These are phyloP conservation scores for Acipenser oxyrinchus DNA, from an alignment of 2,797 vertebrate species.

Conservation along the genomic window DNA sequence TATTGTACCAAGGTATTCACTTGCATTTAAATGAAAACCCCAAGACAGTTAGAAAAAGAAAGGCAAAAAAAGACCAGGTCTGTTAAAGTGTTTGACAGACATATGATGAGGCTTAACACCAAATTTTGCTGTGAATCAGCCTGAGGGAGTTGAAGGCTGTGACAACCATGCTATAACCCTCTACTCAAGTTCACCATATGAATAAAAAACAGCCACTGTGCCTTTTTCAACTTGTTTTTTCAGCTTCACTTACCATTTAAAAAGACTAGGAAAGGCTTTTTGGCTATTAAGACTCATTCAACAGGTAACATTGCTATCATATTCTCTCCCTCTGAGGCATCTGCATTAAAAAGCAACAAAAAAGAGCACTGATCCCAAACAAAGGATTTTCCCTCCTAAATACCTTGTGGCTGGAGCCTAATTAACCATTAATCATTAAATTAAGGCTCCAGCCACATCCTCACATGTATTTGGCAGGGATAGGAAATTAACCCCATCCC, in stretches of 20 bases:
- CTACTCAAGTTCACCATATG: slow-evolving; percentile 20
- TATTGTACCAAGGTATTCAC: background rate
- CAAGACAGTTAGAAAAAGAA: background rate
- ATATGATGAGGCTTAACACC: slow-evolving; percentile 34
- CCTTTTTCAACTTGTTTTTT: slow-evolving; percentile 45
- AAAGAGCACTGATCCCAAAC: background rate
- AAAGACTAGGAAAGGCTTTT: slow-evolving; percentile 30
- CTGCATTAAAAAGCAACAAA: background rate
- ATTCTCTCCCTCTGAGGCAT: slow-evolving; percentile 28
- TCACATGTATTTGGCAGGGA: too few relatives aligned
- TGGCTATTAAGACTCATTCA: slow-evolving; percentile 40
- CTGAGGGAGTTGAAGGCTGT: slow-evolving; percentile 27
- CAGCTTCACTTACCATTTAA: slow-evolving; percentile 53
- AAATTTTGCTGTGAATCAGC: slow-evolving; percentile 33
- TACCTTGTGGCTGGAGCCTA: too few relatives aligned
- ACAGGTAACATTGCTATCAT: slow-evolving; percentile 39
- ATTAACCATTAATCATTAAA: too few relatives aligned
- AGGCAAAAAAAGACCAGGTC: slow-evolving; percentile 5
- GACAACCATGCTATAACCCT: slow-evolving; percentile 32
- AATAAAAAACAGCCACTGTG: slow-evolving; percentile 22
- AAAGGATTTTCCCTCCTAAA: background rate
- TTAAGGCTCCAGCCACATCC: too few relatives aligned
- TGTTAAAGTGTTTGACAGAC: slow-evolving; percentile 27
- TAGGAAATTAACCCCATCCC: too few relatives aligned
- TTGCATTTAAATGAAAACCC: background rate